Evolutionary conservation across 2,888 invertebrate genomes (phyloP), one percentile per base, ranked within the genome.

Genomic region (Andricus curvator): DNA sequence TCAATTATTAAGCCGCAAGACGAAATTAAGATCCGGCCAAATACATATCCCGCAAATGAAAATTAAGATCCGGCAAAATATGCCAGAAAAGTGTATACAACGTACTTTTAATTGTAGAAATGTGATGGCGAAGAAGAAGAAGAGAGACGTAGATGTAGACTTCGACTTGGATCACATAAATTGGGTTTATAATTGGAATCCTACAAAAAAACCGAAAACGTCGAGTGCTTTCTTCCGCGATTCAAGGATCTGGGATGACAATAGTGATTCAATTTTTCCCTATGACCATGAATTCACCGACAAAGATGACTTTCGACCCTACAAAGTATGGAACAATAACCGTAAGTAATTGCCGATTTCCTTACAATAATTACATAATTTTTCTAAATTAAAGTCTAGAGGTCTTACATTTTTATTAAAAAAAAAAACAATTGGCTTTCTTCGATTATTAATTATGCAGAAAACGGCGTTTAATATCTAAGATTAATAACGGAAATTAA

Each of bases 101-200:
- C 3, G 33, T 68, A 8, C 11, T 48, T 48, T 25, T n/a, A 2
- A 74, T 74, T 74, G 2, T 56, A 56, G 74, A 56, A 56, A 51
- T 74, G 74, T 74, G 56, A 74, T 74, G 74, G 74, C 74, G 74
- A 74, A 56, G 29, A 70, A 70, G 29, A 70, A 70, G 70, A 74
- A 74, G 74, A 33, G 51, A 74, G n/a, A 74, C 56, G 51, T 56
- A 56, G n/a, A 37, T 15, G 6, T 62, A 37, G 67, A 20, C 8
- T n/a, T 51, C 20, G 74, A 56, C 20, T 33, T 15, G 15, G 29
- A 74, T 33, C 51, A 74, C n/a, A 37, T 74, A 33, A 56, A 56
- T 48, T 74, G 74, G 74, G 37, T 37, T 74, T 29, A 74, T 51
- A 74, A 74, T 33, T 74, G 74, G 74, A 74, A 74, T 74, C 74